phyloP scores from a whole-genome alignment of 2,888 invertebrate genomes.

The Muscina levida region DNA sequence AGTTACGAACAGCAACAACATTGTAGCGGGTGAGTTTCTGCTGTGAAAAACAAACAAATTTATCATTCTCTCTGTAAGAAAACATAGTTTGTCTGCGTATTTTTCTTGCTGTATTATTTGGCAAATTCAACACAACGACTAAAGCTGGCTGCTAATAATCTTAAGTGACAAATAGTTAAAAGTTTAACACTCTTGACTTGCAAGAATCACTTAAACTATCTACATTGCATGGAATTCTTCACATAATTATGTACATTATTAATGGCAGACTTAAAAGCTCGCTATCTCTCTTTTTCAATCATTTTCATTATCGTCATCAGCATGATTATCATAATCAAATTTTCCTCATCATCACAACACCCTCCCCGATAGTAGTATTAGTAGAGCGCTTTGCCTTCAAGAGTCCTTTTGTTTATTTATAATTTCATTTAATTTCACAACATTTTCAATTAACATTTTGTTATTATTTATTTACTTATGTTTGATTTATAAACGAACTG shows the following conservation, averaged over 20 bases:
- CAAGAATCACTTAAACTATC: background rate
- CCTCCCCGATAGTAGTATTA: no score
- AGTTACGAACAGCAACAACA: background rate
- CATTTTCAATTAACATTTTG: slow-evolving; percentile 33
- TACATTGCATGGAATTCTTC: background rate
- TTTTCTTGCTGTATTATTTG: no score
- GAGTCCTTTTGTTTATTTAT: slow-evolving; percentile 7
- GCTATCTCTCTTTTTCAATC: background rate
- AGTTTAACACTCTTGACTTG: slow-evolving; percentile 18
- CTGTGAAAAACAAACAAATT: background rate
- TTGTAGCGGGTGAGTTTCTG: slow-evolving; percentile 7
- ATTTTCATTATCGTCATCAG: background rate
- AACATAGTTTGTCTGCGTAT: no score
- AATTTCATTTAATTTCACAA: slow-evolving; percentile 39
- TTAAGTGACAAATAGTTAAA: slow-evolving; percentile 34
- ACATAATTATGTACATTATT: slow-evolving; percentile 16
- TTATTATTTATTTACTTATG: slow-evolving; percentile 6
- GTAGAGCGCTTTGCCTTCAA: no score
- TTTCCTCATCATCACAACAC: background rate
- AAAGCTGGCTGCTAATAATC: no score
- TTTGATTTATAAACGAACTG: background rate
- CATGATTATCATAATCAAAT: background rate
- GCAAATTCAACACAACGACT: no score
- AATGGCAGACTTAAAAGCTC: slow-evolving; percentile 11
- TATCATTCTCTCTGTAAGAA: slow-evolving; percentile 2